Base-by-base conservation (phyloP, 1,140 invertebrate species). In the Littorina saxatilis region DNA sequence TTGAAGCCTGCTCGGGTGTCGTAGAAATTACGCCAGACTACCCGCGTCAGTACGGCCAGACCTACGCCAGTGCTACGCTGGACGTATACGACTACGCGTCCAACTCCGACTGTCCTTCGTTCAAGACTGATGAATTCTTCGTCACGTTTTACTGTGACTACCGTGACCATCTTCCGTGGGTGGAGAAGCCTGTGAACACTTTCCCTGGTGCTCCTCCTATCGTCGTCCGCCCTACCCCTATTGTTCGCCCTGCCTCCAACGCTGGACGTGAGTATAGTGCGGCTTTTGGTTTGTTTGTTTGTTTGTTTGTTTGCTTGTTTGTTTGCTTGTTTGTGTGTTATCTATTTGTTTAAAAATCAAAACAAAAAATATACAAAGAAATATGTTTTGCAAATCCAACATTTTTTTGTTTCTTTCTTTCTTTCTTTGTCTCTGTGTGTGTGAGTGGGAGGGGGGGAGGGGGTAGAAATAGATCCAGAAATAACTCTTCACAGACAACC, bases 111-210 rank as follows among this genome's bases (percentile, higher is more conserved):
- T 90, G 87, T 81, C 90, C 90, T 0, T 79, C 55, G 29, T 85
- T 88, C 27, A 83, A 81, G 9, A 77, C 77, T 1, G 83, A 87
- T 29, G 80, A 85, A 37, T 83, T 90, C 17, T 86, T 86, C 72
- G 61, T 91, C 20, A 87, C 88, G 7, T 91, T 90, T 43, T 88
- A 90, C 61, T 91, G 90, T 80, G 88, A 90, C 78, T 91, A 88
- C 76, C 82, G 81, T 23, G 84, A 88, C 20, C 79, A 82, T 29
- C 87, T 89, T 80, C 85, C 89, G 13, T 87, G 88, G 80, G 85
- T 85, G 15, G 72, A 86, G 1, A 82, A 87, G 13, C 32, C 78
- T 2, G 20, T 17, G n/a, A 39, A 37, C 75, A n/a, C n/a, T n/a
- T n/a, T n/a, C n/a, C 1, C 35, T 47, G 20, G 20, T 73, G 5